Base-by-base conservation (phyloP, 2,888 invertebrate species). In the Drosophila diplacantha region DNA sequence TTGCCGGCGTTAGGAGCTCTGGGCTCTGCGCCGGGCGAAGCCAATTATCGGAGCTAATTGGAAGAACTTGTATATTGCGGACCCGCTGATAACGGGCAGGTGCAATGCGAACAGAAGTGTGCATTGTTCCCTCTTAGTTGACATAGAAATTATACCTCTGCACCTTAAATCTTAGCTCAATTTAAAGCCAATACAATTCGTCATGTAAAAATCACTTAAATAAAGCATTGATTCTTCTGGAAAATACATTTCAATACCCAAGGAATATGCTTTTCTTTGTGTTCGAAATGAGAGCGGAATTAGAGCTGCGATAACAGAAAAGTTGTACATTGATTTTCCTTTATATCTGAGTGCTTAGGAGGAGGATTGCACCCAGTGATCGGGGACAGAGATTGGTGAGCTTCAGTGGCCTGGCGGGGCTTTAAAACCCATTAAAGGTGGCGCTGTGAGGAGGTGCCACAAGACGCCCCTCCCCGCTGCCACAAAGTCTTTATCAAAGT, bases 21-120 rank as follows among this genome's bases (percentile, higher is more conserved):
- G 43, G 37, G 47, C 9, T 29, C 26, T 29, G 9, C 26, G 26
- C 8, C 26, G 26, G 9, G 37, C 44, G 35, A 56, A 65, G 53
- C 52, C 62, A 69, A 67, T 69, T 66, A 69, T 52, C 56, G 53
- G n/a, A 7, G 39, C 32, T 61, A 46, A 62, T 60, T 52, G 62
- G 54, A 54, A 29, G 20, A 31, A 32, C 3, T 26, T 8, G 5
- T 16, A 31, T 32, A 9, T 31, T 11, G 32, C 22, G 29, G n/a
- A 12, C 3, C 9, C 3, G 5, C 43, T 50, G 32, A 58, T 51
- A 51, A 51, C 32, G 16, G 31, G 12, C 29, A 44, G 41, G 41
- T 43, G 16, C 16, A 11, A 5, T 16, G 24, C 16, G 2, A 26
- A 29, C 26, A 18, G 11, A 16, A 3, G 8, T 18, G 12, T 44